Percentiles rank a stretch among this genome's conserved stretches.
These are phyloP conservation scores for Temnothorax unifasciatus DNA, from an alignment of 2,888 invertebrate species.

Conservation along the genomic window DNA sequence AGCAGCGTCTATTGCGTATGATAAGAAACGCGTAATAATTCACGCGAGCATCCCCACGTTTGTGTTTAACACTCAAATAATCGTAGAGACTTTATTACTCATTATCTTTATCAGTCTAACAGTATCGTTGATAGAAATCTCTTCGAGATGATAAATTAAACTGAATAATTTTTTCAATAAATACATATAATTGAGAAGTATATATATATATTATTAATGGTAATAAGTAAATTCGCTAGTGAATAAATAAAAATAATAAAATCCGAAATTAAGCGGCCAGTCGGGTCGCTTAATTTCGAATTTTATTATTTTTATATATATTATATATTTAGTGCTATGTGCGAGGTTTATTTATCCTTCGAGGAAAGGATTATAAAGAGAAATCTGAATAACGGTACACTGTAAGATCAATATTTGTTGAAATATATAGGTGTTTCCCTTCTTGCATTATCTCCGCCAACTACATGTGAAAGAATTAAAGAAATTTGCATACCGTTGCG, in stretches of 20 bases:
- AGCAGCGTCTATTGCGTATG: slow-evolving; percentile 4
- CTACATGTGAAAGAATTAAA: not conserved
- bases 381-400: not conserved
- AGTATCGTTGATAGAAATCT: not conserved
- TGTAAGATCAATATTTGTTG: not conserved
- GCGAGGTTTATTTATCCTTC: not conserved
- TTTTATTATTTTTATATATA: no score
- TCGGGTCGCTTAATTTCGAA: no score
- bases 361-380: not conserved
- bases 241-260: no score
- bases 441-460: not conserved
- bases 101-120: not conserved
- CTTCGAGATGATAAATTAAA: not conserved
- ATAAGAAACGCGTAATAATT: slow-evolving; percentile 16
- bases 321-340: not conserved
- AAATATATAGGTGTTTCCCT: not conserved
- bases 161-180: not conserved
- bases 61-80: slow-evolving; percentile 38
- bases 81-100: not conserved
- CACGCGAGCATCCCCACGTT: not conserved
- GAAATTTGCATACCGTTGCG: no score
- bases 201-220: not conserved
- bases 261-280: no score
- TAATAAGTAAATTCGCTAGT: no score
- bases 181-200: not conserved